Evolutionary conservation across 1,140 invertebrate species (phyloP).

Genomic region (Penaeus vannamei): DNA sequence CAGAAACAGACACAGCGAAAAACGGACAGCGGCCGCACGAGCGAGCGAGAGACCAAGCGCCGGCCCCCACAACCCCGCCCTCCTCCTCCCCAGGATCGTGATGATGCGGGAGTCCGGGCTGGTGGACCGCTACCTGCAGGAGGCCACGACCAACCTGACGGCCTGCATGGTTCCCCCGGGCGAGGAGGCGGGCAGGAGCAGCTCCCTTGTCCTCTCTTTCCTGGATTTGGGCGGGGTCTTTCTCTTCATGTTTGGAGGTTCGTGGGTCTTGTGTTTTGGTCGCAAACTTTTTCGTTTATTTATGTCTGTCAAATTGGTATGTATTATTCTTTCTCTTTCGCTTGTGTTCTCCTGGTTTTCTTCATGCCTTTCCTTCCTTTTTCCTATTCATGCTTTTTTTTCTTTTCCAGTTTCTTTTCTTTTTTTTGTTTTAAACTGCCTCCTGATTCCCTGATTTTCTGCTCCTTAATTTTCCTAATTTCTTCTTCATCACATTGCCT

Average conservation of each 20-base stretch:
- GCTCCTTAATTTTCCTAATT: background rate
- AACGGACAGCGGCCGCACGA: no score
- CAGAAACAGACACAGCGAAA: no score
- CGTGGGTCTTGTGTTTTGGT: background rate
- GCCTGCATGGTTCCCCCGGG: slow-evolving; percentile 10
- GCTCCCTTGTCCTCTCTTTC: background rate
- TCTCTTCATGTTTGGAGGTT: background rate
- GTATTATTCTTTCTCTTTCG: no score
- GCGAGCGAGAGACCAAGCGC: no score
- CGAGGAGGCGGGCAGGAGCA: background rate
- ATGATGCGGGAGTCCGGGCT: slow-evolving; percentile 16
- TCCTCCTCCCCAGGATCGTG: background rate
- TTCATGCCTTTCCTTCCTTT: no score
- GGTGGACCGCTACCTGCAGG: slow-evolving; percentile 15
- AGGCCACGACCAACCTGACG: background rate
- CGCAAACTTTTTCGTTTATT: background rate
- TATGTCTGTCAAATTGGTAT: background rate
- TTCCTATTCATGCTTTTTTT: no score
- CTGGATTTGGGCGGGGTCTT: slow-evolving; percentile 23
- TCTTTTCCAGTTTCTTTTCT: no score
- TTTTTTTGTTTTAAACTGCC: no score
- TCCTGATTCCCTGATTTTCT: no score
- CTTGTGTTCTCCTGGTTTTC: no score
- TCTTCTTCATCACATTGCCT: no score
- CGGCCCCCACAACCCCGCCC: no score